Evolutionary conservation across 2,113 vertebrate species (phyloP), one percentile per base, ranked within the genome.

Genomic region (Hemichromis elongatus): DNA sequence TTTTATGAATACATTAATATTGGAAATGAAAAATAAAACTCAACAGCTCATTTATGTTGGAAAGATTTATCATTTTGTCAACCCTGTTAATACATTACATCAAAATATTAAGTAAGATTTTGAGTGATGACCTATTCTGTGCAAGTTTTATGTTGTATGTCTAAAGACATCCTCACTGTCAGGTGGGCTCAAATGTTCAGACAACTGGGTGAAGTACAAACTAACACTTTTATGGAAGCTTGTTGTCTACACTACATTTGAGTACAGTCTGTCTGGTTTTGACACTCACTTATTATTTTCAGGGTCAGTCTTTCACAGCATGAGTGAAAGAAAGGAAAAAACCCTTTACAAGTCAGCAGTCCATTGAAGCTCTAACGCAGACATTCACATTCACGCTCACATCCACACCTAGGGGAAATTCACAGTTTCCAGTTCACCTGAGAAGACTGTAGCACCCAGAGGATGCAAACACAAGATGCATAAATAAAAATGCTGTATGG

Each of bases 331-430:
- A 68, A 73, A 30, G 33, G 56, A 57, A 70, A 70, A 19, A 57
- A 52, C 79, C 18, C n/a, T 30, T 68, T 40, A 77, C 78, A 77
- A 77, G 79, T 82, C 75, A 6, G 12, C 75, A 77, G 70, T 79
- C 52, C 70, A 88, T 81, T 33, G 30, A 26, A 40, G 33, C 66
- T 77, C 66, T 33, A 66, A 63, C 52, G n/a, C n/a, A 4, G 37
- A 77, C 1, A 85, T 80, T 86, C 45, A 14, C 56, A 81, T 84
- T 82, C 80, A 87, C 70, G 80, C 61, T 78, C 73, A 57, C 77
- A 61, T 61, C 61, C 56, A 77, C 83, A 82, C 53, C 57, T 40
- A 13, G 57, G 24, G 35, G 54, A 30, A 82, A 80, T 68, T 79
- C 78, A 83, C 70, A 70, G 68, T 53, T 85, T 86, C 79, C 79